phyloP scores from a whole-genome alignment of 2,888 invertebrate genomes.

The Caenorhabditis parvicauda region DNA sequence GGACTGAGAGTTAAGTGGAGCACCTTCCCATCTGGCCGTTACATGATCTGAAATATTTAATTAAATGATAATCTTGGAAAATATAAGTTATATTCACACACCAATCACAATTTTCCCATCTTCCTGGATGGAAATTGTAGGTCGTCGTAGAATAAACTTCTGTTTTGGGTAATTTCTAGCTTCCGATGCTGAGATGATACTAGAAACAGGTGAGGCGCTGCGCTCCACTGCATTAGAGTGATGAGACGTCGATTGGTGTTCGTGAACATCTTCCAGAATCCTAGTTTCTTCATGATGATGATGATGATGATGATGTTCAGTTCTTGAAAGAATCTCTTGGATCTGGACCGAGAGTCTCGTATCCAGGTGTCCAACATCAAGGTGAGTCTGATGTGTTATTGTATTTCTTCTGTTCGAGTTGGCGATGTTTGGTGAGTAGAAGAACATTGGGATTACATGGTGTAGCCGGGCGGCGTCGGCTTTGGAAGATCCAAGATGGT shows the following conservation, averaged over 20 bases:
- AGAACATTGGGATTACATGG: no score
- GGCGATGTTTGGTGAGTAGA: conserved; percentile 52
- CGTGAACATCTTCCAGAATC: conserved; percentile 12
- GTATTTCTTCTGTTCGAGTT: conserved; percentile 20
- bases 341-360: conserved; percentile 37
- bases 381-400: conserved; percentile 23
- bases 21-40: conserved; percentile 58
- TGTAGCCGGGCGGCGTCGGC: no score
- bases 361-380: conserved; percentile 32
- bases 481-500: no score
- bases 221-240: conserved; percentile 19
- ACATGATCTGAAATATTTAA: conserved; percentile 52
- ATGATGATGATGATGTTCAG: no score
- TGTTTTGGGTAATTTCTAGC: conserved; percentile 23
- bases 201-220: conserved; percentile 44
- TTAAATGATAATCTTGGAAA: not conserved
- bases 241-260: conserved; percentile 6
- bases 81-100: conserved; percentile 9
- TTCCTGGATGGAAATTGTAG: conserved; percentile 60
- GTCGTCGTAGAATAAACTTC: conserved; percentile 44
- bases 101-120: conserved; percentile 60
- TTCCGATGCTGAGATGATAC: conserved; percentile 48
- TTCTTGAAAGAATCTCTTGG: conserved; percentile 24
- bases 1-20: conserved; percentile 51
- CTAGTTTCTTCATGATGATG: conserved; percentile 4